phyloP scores from a whole-genome alignment of 2,113 vertebrate species.

The Phylloscopus whistleri region DNA sequence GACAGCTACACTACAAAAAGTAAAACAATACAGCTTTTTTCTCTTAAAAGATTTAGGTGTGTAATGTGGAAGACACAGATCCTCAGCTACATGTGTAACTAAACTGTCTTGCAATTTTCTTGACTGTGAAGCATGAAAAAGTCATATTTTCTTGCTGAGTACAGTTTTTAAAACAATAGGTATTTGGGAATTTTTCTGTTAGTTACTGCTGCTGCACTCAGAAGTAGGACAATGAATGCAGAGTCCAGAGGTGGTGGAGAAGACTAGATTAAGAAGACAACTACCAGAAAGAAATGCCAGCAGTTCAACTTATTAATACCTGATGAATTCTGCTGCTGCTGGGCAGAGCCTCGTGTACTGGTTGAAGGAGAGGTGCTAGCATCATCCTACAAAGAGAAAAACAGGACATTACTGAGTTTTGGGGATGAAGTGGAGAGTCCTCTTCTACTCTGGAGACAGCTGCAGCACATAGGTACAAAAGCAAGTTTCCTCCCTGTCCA shows the following conservation, averaged over 20 bases:
- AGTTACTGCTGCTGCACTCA: background rate
- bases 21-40: background rate
- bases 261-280: background rate
- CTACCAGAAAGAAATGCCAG: background rate
- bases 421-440: background rate
- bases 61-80: background rate
- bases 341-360: slow-evolving; percentile 78
- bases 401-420: background rate
- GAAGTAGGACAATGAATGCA: background rate
- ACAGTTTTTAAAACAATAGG: background rate
- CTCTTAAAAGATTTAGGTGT: background rate
- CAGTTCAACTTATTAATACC: slow-evolving; percentile 59
- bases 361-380: slow-evolving; percentile 85
- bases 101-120: background rate
- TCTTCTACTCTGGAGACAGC: background rate
- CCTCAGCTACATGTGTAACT: background rate
- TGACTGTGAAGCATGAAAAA: background rate
- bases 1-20: background rate
- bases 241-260: background rate
- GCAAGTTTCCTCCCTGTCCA: background rate
- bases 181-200: background rate
- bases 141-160: background rate
- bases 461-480: background rate
- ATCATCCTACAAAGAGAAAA: slow-evolving; percentile 82
- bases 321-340: slow-evolving; percentile 90